Evolutionary conservation across 2,888 invertebrate genomes (phyloP).

Genomic region (Cryptocephalus primarius): DNA sequence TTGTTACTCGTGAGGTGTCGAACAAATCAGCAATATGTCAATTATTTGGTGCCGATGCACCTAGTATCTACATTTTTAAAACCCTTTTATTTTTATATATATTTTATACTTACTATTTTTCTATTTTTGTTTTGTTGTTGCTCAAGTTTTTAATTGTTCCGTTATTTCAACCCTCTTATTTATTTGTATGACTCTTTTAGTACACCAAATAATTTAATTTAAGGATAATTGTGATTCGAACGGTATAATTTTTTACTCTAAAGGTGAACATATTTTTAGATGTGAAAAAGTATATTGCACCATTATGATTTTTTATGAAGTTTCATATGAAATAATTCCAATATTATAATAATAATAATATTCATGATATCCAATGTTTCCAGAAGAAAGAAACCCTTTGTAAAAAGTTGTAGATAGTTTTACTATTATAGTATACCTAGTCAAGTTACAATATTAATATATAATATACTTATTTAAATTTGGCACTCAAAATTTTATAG

Average conservation of each 20-base stretch:
- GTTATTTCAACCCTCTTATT: slow-evolving; percentile 2
- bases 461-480: slow-evolving; percentile 21
- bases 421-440: slow-evolving; percentile 28
- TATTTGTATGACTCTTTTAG: not conserved
- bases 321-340: not conserved
- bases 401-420: slow-evolving; percentile 32
- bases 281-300: slow-evolving; percentile 11
- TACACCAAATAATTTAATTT: too few species aligned
- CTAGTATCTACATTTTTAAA: slow-evolving; percentile 7
- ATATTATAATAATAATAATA: slow-evolving; percentile 14
- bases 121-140: slow-evolving; percentile 15
- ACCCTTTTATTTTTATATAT: too few species aligned
- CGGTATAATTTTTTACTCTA: too few species aligned
- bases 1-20: slow-evolving; percentile 12
- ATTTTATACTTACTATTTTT: too few species aligned
- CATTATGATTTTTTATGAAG: not conserved
- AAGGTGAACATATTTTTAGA: slow-evolving; percentile 1
- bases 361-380: slow-evolving; percentile 18
- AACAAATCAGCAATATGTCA: slow-evolving; percentile 25
- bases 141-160: slow-evolving; percentile 19
- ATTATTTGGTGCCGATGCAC: slow-evolving; percentile 21
- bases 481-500: slow-evolving; percentile 26
- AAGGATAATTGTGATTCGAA: too few species aligned
- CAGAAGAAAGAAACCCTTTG: slow-evolving; percentile 14
- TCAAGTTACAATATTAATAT: slow-evolving; percentile 25